phyloP scores from a whole-genome alignment of 2,113 vertebrate species.

The Pomatostomus ruficeps region DNA sequence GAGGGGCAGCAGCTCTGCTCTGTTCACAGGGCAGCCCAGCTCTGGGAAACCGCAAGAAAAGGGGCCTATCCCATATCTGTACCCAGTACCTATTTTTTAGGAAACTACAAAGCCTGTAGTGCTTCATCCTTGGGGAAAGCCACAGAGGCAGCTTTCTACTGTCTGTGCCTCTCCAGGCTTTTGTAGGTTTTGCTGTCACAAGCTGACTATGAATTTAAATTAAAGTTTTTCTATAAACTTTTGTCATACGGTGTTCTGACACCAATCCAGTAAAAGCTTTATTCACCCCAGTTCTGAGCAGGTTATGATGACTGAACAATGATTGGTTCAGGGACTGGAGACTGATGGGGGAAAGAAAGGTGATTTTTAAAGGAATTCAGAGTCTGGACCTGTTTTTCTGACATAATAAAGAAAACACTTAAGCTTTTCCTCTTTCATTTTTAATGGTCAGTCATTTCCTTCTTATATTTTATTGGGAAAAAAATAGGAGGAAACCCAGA shows the following conservation, averaged over 20 bases:
- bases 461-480: conserved; percentile 1
- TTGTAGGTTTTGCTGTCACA: background rate
- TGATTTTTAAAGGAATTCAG: background rate
- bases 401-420: conserved; percentile 13
- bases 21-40: background rate
- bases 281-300: background rate
- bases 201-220: background rate
- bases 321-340: background rate
- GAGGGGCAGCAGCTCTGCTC: background rate
- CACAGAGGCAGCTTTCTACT: background rate
- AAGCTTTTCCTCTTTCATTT: background rate
- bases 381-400: background rate
- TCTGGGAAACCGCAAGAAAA: background rate
- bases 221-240: background rate
- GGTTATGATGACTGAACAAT: background rate
- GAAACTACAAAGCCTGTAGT: background rate
- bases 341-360: background rate
- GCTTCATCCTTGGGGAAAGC: background rate
- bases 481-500: conserved; percentile 37
- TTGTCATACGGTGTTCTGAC: background rate
- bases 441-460: conserved; percentile 17
- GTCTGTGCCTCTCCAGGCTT: background rate
- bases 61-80: rapidly evolving
- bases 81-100: rapidly evolving
- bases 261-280: background rate